These are phyloP conservation scores for Cheilinus undulatus DNA, from an alignment of 2,113 vertebrate species.

Conservation along the genomic window DNA sequence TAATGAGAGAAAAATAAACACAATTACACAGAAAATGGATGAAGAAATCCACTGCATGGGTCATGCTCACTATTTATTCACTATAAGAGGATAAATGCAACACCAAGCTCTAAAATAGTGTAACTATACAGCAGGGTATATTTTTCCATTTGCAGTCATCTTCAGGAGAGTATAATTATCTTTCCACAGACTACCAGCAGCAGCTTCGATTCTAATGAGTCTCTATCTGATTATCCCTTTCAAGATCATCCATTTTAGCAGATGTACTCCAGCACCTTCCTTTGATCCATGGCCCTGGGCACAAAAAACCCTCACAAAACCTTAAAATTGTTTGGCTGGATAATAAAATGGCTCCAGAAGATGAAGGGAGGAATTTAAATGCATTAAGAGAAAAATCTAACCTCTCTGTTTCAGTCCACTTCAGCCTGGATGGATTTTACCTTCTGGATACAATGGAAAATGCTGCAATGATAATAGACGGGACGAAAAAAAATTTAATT, in stretches of 20 bases:
- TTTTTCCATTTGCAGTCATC: slow-evolving; percentile 23
- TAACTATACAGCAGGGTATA: slow-evolving; percentile 13
- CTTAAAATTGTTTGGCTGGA: slow-evolving; percentile 45
- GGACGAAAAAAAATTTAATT: background rate
- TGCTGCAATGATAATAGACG: slow-evolving; percentile 3
- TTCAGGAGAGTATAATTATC: slow-evolving; percentile 46
- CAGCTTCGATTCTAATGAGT: slow-evolving; percentile 41
- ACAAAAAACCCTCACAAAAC: slow-evolving; percentile 35
- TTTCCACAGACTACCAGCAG: slow-evolving; percentile 31
- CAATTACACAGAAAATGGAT: background rate
- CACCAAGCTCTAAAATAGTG: background rate
- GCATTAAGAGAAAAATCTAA: slow-evolving; percentile 49
- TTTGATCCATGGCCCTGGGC: slow-evolving; percentile 77
- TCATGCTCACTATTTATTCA: background rate
- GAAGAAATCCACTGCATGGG: too few species aligned
- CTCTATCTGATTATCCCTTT: slow-evolving; percentile 51
- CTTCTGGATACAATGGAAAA: slow-evolving; percentile 11
- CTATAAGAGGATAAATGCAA: background rate
- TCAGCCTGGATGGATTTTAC: slow-evolving; percentile 10
- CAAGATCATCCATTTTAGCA: slow-evolving; percentile 71
- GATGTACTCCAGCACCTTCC: slow-evolving; percentile 75
- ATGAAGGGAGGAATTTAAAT: slow-evolving; percentile 70
- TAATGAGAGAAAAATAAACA: background rate
- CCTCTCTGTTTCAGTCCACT: slow-evolving; percentile 30
- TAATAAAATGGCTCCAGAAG: slow-evolving; percentile 61